Evolutionary conservation across 2,113 vertebrate genomes (phyloP), one percentile per base, ranked within the genome.

Genomic region (Galeopterus variegatus): DNA sequence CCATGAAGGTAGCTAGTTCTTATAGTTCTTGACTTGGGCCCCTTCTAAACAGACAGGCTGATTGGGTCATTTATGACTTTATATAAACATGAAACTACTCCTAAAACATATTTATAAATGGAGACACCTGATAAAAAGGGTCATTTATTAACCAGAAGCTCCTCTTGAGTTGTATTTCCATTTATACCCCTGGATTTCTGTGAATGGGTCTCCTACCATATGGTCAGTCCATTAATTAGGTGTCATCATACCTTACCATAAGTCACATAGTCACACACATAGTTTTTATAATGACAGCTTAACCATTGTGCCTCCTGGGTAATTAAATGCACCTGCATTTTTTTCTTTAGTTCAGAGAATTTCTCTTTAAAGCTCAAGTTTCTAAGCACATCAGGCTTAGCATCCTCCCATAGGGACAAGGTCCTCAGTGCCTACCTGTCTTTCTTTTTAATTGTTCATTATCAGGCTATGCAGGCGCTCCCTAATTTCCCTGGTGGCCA

Each of bases 361-460:
- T 90, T 64, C 85, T 84, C 67, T 88, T 89, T 52, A 77, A 93
- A 87, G 3, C 23, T 92, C 54, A 79, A 70, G 77, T 87, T 75
- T 94, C 60, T 75, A 54, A 93, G 79, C 90, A 70, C 62, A 60
- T 50, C 19, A 62, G 82, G 36, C 28, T 83, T 60, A 69, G 80
- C 75, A 41, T 62, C 90, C 87, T 94, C 84, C 80, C 52, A 0
- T 0, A 13, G 93, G 96, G 92, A 94, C 21, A 1, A 36, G 81
- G 83, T 76, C 90, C 69, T 88, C 28, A 3, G 58, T 60, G 93
- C 23, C 60, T 70, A 14, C 45, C 21, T 75, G 50, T 75, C 83
- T 92, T 83, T 81, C 93, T 92, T 93, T 94, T 88, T 94, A 92
- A 88, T 84, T 93, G 88, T 92, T 97, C 91, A 81, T 95, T 96